phyloP scores from a whole-genome alignment of 2,888 invertebrate species.

The Drosophila mimetica region DNA sequence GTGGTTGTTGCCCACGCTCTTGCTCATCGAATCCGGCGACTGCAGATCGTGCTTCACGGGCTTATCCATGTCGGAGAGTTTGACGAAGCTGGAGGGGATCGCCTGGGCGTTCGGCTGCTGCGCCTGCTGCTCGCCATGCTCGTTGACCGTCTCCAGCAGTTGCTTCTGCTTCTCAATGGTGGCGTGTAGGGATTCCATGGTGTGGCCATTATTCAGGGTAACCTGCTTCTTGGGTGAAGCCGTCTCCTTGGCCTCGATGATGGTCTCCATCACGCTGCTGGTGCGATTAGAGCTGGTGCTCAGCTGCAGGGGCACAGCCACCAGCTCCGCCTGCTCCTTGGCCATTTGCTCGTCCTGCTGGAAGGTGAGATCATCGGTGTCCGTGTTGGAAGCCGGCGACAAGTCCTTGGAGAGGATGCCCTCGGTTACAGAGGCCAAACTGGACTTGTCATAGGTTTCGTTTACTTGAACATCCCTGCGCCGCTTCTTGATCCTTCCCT shows the following conservation, averaged over 20 bases:
- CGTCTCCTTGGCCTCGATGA: conserved; percentile 84
- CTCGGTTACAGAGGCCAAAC: conserved; percentile 84
- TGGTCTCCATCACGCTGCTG: conserved; percentile 84
- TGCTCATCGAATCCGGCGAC: conserved; percentile 82
- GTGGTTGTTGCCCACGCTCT: conserved; percentile 83
- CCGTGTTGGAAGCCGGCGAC: conserved; percentile 83
- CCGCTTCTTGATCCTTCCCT: conserved; percentile 75
- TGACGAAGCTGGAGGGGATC: conserved; percentile 87
- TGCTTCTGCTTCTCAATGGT: conserved; percentile 84
- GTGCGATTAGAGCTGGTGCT: conserved; percentile 79
- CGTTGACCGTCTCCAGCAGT: conserved; percentile 83
- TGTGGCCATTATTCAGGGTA: conserved; percentile 69
- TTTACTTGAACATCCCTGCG: conserved; percentile 83
- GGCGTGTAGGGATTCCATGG: conserved; percentile 82
- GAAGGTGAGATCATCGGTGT: conserved; percentile 84
- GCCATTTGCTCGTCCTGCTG: conserved; percentile 84
- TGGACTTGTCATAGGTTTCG: conserved; percentile 85
- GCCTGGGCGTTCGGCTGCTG: conserved; percentile 1
- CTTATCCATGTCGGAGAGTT: conserved; percentile 92
- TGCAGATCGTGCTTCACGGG: conserved; percentile 86
- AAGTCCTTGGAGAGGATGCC: conserved; percentile 84
- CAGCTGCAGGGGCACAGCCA: conserved; percentile 56
- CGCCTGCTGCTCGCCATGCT: conserved; percentile 73
- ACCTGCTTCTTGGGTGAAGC: conserved; percentile 82
- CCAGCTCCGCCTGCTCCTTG: conserved; percentile 48